Percentiles rank a stretch among this genome's conserved stretches.
phyloP scores from a whole-genome alignment of 2,113 vertebrate genomes.

The Greenwoodochromis staneri region DNA sequence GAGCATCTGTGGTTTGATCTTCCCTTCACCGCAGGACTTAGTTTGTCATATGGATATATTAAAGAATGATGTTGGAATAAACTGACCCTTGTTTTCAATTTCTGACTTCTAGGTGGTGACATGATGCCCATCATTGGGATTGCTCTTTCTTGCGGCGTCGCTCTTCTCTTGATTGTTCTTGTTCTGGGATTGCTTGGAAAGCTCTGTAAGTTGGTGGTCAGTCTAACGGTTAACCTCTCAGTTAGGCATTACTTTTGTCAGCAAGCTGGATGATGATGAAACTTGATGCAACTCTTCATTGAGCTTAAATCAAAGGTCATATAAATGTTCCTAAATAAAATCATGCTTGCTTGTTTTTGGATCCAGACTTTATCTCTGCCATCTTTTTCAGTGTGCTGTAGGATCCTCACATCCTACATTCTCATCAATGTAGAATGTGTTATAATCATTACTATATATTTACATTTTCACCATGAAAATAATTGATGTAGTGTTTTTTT shows the following conservation, averaged over 20 bases:
- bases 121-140: neutral
- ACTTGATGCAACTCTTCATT: neutral
- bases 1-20: neutral
- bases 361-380: neutral
- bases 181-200: neutral
- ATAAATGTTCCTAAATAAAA: neutral
- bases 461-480: neutral
- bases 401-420: neutral
- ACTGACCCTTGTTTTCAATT: neutral
- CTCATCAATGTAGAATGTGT: neutral
- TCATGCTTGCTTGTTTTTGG: neutral
- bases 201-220: fast-evolving
- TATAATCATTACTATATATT: neutral
- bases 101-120: neutral
- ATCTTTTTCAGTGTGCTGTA: neutral
- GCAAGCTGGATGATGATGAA: neutral
- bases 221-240: neutral
- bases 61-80: neutral
- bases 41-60: neutral
- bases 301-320: neutral
- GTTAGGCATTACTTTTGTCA: neutral
- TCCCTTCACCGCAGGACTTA: fast-evolving
- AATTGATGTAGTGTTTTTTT: neutral
- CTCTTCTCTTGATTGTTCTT: neutral
- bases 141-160: fast-evolving